A percentile compares a stretch with the other conserved stretches of the same genome.
phyloP scores from a whole-genome alignment of 2,888 invertebrate genomes.

The Drosophila barbarae region DNA sequence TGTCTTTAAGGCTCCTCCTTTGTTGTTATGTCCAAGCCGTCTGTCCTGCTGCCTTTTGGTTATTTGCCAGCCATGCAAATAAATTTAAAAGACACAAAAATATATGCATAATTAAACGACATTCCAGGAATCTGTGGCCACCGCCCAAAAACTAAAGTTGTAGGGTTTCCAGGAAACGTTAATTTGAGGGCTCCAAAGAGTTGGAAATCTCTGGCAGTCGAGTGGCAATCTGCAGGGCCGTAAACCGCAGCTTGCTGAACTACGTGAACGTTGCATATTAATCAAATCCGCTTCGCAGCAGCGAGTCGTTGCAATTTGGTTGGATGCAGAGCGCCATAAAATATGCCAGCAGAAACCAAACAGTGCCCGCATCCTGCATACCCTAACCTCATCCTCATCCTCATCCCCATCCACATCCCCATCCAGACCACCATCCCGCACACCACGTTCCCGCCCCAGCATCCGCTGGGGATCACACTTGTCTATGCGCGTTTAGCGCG shows the following conservation, averaged over 20 bases:
- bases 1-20: conserved; percentile 1
- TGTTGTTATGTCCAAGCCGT: neutral
- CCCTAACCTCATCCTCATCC: conserved; percentile 42
- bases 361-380: conserved; percentile 28
- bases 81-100: conserved; percentile 13
- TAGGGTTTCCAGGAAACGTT: neutral
- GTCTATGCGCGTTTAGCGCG: conserved; percentile 68
- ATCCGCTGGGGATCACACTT: conserved; percentile 66
- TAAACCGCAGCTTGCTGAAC: conserved; percentile 28
- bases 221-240: conserved; percentile 5
- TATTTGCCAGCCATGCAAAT: conserved; percentile 25
- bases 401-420: conserved; percentile 20
- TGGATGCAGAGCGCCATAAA: conserved; percentile 40
- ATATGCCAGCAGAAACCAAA: conserved; percentile 37
- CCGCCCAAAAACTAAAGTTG: neutral
- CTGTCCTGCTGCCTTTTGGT: conserved; percentile 3
- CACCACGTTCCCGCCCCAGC: conserved; percentile 12
- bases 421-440: conserved; percentile 8
- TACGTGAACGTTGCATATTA: conserved; percentile 38
- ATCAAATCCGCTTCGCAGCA: conserved; percentile 35
- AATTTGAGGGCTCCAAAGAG: conserved; percentile 5
- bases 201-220: conserved; percentile 10
- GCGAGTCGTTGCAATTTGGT: conserved; percentile 38
- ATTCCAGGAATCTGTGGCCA: neutral
- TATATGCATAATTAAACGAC: neutral